Percentiles rank a stretch among this genome's conserved stretches.
These are phyloP conservation scores for Coturnix japonica DNA, from an alignment of 2,113 vertebrate species.

Conservation along the genomic window DNA sequence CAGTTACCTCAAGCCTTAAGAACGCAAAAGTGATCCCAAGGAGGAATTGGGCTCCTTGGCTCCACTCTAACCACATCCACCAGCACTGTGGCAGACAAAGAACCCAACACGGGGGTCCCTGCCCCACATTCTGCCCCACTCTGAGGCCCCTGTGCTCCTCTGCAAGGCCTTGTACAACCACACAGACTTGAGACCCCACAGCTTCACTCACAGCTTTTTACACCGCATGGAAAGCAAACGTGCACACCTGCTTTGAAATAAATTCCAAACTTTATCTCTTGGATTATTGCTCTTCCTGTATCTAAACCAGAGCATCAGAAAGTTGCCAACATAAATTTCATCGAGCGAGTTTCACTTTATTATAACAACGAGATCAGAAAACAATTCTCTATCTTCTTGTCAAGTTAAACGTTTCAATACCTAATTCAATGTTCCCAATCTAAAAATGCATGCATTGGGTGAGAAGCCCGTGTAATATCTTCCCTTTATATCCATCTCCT, in stretches of 20 bases:
- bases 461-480: constrained; percentile 52
- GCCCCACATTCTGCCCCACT: neutral
- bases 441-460: constrained; percentile 69
- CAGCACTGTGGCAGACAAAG: rapidly evolving
- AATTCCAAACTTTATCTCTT: neutral
- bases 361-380: constrained; percentile 62
- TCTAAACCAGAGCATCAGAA: neutral
- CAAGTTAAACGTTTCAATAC: constrained; percentile 68
- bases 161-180: rapidly evolving
- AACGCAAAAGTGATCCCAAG: rapidly evolving
- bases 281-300: constrained; percentile 12
- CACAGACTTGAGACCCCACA: neutral
- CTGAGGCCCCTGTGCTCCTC: rapidly evolving
- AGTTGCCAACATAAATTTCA: constrained; percentile 41
- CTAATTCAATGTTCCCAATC: constrained; percentile 61
- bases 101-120: neutral
- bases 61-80: neutral
- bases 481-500: constrained; percentile 58
- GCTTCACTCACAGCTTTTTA: rapidly evolving
- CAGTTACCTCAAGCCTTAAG: neutral
- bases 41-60: rapidly evolving
- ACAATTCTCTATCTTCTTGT: constrained; percentile 68
- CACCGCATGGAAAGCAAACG: neutral
- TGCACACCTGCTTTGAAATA: neutral
- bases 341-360: neutral